Percentiles rank a stretch among this genome's conserved stretches.
Evolutionary conservation across 2,888 invertebrate genomes (phyloP).

Genomic region (Mesorhabditis belari): DNA sequence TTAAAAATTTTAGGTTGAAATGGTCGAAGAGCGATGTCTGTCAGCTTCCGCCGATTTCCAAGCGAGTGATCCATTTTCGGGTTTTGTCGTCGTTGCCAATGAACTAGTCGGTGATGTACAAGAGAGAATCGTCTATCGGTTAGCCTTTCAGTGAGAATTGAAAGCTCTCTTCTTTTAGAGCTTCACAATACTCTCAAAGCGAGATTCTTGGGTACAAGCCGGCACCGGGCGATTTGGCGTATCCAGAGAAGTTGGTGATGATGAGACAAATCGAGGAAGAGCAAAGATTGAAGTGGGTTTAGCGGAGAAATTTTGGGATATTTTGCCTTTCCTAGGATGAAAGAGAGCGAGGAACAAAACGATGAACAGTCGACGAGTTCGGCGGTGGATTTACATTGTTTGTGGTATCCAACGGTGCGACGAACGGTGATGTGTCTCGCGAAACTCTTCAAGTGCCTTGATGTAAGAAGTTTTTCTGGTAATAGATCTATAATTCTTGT

Average conservation of each 20-base stretch:
- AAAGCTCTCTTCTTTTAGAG: slow-evolving; percentile 22
- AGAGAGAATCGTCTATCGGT: slow-evolving; percentile 85
- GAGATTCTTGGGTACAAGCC: slow-evolving; percentile 76
- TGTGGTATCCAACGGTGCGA: slow-evolving; percentile 98
- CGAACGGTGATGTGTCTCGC: slow-evolving; percentile 88
- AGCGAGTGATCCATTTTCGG: slow-evolving; percentile 41
- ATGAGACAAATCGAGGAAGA: slow-evolving; percentile 67
- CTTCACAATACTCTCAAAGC: slow-evolving; percentile 73
- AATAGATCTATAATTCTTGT: neutral
- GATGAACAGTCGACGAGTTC: slow-evolving; percentile 54
- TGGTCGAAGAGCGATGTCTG: slow-evolving; percentile 51
- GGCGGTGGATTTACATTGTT: slow-evolving; percentile 91
- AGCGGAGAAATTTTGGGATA: too few relatives aligned
- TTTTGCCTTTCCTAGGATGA: neutral
- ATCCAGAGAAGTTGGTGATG: slow-evolving; percentile 93
- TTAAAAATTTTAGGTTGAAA: slow-evolving; percentile 59
- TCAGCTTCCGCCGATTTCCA: slow-evolving; percentile 21
- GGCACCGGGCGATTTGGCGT: slow-evolving; percentile 88
- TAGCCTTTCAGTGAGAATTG: neutral
- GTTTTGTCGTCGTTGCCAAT: slow-evolving; percentile 48
- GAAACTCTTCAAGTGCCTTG: slow-evolving; percentile 82
- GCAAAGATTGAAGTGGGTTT: slow-evolving; percentile 4
- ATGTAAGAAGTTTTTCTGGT: slow-evolving; percentile 54
- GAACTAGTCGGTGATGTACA: slow-evolving; percentile 70
- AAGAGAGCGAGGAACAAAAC: slow-evolving; percentile 6